These are phyloP conservation scores for Noctua janthe DNA, from an alignment of 2,888 invertebrate species.

Conservation along the genomic window DNA sequence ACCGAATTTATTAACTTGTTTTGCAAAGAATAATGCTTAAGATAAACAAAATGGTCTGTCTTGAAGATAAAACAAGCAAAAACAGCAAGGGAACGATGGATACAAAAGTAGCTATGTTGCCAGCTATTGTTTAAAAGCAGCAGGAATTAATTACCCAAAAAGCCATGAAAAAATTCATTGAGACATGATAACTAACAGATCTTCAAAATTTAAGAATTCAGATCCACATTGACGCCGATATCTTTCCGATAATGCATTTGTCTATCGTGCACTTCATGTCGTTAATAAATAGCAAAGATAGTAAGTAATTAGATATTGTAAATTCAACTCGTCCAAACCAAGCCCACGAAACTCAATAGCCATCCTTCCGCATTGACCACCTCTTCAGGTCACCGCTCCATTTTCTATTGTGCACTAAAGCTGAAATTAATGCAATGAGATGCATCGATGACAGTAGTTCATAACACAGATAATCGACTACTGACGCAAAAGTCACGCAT, in stretches of 20 bases:
- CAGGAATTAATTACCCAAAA: neutral
- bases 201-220: neutral
- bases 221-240: neutral
- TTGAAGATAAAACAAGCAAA: neutral
- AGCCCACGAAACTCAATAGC: neutral
- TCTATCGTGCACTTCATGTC: too few relatives aligned
- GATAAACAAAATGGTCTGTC: neutral
- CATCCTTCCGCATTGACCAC: slow-evolving; percentile 14
- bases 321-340: slow-evolving; percentile 1
- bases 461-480: slow-evolving; percentile 57
- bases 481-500: slow-evolving; percentile 60
- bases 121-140: neutral
- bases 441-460: slow-evolving; percentile 51
- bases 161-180: neutral
- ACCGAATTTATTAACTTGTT: neutral
- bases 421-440: slow-evolving; percentile 47
- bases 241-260: neutral
- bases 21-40: neutral
- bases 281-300: neutral
- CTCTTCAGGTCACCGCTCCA: slow-evolving; percentile 22
- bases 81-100: neutral
- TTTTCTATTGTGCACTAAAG: slow-evolving; percentile 28
- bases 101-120: neutral
- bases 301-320: slow-evolving; percentile 10
- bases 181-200: neutral